phyloP scores from a whole-genome alignment of 2,113 vertebrate species.

The Myrmecophaga tridactyla region DNA sequence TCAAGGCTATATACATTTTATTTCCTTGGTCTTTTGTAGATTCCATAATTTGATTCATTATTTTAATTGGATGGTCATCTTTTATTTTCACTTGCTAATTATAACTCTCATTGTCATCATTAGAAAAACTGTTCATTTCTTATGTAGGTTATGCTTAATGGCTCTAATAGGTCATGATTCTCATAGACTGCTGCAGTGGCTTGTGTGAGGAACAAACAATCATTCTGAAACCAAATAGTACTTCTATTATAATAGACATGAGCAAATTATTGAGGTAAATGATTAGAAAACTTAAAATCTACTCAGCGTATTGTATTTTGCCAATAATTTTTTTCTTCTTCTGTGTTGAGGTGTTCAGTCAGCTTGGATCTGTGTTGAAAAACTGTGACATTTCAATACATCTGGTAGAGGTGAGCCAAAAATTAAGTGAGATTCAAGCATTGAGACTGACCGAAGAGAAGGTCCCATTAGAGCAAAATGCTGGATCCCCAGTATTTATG shows the following conservation, averaged over 20 bases:
- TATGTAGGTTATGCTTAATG: not conserved
- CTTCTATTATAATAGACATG: not conserved
- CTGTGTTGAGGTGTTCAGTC: constrained; percentile 88
- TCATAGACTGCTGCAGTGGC: not conserved
- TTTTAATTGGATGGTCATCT: constrained; percentile 17
- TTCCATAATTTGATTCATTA: not conserved
- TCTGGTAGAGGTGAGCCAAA: constrained; percentile 96
- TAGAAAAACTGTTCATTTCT: constrained; percentile 27
- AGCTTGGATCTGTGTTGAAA: constrained; percentile 87
- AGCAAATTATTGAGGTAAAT: constrained; percentile 12
- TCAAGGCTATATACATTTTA: not conserved
- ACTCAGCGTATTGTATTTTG: not conserved
- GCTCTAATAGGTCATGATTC: not conserved
- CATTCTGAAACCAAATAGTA: not conserved
- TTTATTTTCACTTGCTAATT: constrained; percentile 27
- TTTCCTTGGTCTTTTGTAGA: constrained; percentile 11
- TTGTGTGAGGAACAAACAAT: not conserved
- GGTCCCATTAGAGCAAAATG: constrained; percentile 61
- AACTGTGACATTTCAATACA: constrained; percentile 90
- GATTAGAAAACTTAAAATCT: constrained; percentile 30
- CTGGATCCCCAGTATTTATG: constrained; percentile 83
- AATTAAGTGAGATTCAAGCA: constrained; percentile 90
- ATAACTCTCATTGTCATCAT: not conserved
- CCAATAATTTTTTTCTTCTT: constrained; percentile 26
- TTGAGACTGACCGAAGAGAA: constrained; percentile 81